Base-by-base conservation (phyloP, 2,888 invertebrate genomes). In the Dysmachus trigonus region DNA sequence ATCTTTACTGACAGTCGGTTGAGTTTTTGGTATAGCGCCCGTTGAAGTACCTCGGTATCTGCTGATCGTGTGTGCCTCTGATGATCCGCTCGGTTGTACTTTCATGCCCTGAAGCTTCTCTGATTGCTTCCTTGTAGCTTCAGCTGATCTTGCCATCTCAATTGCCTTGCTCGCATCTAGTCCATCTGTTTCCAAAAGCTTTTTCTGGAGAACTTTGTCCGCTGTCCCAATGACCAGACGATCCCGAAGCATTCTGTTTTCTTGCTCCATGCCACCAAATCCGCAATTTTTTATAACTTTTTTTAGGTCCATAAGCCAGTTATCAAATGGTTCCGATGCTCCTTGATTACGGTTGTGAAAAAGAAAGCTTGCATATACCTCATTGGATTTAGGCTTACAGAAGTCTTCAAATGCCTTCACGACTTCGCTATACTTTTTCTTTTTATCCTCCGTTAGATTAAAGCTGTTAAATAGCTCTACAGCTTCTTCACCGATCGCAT, bases 391-490 rank as follows among this genome's bases (percentile, higher is more conserved):
- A 8, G 86, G 82, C 31, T 27, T 38, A 30, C 83, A 85, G 18
- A 85, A 87, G 5, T 77, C 35, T 18, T 81, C 87, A 47, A 89
- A 89, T n/a, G 86, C 87, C 31, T 86, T 41, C 8, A 88, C 47
- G 0, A 89, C 88, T 38, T 76, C 47, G 3, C 82, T 73, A 72
- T 85, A 86, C 15, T 86, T 71, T 71, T 86, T 87, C 18, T 86
- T 87, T 10, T 89, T 86, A 13, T 76, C 86, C 7, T 86, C 35
- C 10, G 7, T 7, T 47, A 81, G 51, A 87, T 84, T 86, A 51
- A 90, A 89, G 2, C 89, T 89, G 33, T 89, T 88, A 79, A 83
- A 90, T 41, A 88, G 87, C 74, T 90, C 89, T 15, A 89, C 86
- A 6, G 89, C 89, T 38, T 89, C 89, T 2, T 89, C 86, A 2